phyloP scores from a whole-genome alignment of 2,888 invertebrate genomes.

The Yponomeuta plumbellus region DNA sequence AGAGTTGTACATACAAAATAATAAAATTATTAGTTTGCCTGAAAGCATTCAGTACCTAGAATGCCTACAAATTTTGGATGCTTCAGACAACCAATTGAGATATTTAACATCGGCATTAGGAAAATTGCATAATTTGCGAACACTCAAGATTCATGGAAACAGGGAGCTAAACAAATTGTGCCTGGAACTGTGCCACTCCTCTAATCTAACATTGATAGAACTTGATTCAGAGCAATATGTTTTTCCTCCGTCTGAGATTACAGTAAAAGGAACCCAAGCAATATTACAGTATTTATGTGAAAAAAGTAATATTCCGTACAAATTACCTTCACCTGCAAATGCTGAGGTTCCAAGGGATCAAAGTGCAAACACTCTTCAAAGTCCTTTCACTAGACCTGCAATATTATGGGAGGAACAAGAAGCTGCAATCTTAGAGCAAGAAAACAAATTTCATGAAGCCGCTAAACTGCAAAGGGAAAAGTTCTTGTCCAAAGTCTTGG shows the following conservation, averaged over 20 bases:
- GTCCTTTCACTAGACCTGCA: conserved; percentile 50
- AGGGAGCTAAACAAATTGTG: conserved; percentile 77
- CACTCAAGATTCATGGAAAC: conserved; percentile 79
- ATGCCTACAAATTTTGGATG: conserved; percentile 80
- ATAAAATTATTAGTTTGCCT: conserved; percentile 82
- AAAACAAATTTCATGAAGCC: conserved; percentile 79
- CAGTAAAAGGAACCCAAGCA: conserved; percentile 75
- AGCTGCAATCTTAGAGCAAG: conserved; percentile 78
- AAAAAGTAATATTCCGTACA: conserved; percentile 67
- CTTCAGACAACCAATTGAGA: conserved; percentile 82
- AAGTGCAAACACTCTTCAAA: conserved; percentile 45
- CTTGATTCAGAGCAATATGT: conserved; percentile 78
- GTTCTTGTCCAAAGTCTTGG: conserved; percentile 67
- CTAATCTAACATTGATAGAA: conserved; percentile 77
- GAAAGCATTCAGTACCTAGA: conserved; percentile 79
- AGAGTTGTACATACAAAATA: conserved; percentile 85
- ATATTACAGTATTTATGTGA: conserved; percentile 80
- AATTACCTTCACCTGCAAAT: conserved; percentile 46
- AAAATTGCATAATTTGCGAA: conserved; percentile 76
- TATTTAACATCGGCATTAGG: conserved; percentile 79
- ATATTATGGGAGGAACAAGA: conserved; percentile 79
- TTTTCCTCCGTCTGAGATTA: conserved; percentile 80
- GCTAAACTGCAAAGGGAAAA: conserved; percentile 79
- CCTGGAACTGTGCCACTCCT: conserved; percentile 79
- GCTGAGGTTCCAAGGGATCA: conserved; percentile 41